Base-by-base conservation (phyloP, 1,140 invertebrate genomes). In the Metopolophium dirhodum region DNA sequence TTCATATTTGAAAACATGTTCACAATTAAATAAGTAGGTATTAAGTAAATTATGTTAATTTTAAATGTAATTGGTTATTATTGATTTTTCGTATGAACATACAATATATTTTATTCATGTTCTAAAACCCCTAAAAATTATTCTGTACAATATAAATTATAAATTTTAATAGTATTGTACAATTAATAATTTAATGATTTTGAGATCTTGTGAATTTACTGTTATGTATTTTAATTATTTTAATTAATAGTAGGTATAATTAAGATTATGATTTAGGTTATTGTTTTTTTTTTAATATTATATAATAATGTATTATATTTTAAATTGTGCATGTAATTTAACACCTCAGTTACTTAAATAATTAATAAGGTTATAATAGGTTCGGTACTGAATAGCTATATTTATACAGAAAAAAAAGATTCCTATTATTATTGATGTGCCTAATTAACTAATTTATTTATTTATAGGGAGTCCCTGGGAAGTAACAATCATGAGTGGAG, bases 401-500 rank as follows among this genome's bases (percentile, higher is more conserved):
- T 77, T n/a, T 30, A 77, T 77, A 77, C 4, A n/a, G 30, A 18
- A n/a, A 77, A 68, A 68, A 61, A n/a, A 18, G 1, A 77, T 77
- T 77, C 18, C 14, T 77, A 18, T 77, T 77, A 77, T n/a, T n/a
- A 77, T 77, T 7, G 11, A 61, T n/a, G 30, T n/a, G n/a, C 18
- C 30, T 77, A 47, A 86, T 86, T 86, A 30, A 30, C 9, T 49
- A 86, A 47, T 96, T 96, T 35, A 95, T 90, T 61, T 90, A n/a
- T 68, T 45, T 90, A 45, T n/a, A 98, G 98, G 98, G 94, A 98
- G 98, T 96, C 98, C 98, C 95, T 99, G 98, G 98, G 97, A 97
- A 96, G 97, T 98, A 94, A 96, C 97, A 95, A 97, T 98, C 94
- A 98, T 98, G 97, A 94, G 94, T 91, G 94, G 96, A 95, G 93